These are phyloP conservation scores for Aleadryas rufinucha DNA, from an alignment of 2,113 vertebrate genomes.

Conservation along the genomic window DNA sequence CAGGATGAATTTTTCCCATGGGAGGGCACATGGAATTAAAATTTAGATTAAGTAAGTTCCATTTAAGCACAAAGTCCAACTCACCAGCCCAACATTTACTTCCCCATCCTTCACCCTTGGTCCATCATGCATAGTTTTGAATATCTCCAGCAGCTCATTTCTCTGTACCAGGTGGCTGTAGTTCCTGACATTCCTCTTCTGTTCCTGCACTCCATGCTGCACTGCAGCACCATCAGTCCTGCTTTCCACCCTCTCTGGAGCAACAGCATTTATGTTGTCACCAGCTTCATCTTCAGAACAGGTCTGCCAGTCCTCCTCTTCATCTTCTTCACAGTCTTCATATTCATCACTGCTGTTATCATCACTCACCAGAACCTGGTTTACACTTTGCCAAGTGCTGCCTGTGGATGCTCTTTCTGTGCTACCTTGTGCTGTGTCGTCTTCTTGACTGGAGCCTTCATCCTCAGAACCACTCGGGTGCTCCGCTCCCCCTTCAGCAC, in stretches of 20 bases:
- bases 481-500: not conserved
- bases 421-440: not conserved
- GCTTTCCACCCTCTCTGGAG: not conserved
- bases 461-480: not conserved
- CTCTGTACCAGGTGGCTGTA: slow-evolving; percentile 84
- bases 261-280: not conserved
- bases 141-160: slow-evolving; percentile 83
- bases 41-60: not conserved
- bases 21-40: not conserved
- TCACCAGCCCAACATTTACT: slow-evolving; percentile 93
- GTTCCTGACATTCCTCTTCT: slow-evolving; percentile 64
- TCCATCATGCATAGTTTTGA: slow-evolving; percentile 79
- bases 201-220: not conserved
- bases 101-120: slow-evolving; percentile 79
- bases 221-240: not conserved
- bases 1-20: not conserved
- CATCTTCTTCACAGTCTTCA: slow-evolving; percentile 79
- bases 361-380: not conserved
- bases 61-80: slow-evolving; percentile 27
- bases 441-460: slow-evolving; percentile 13
- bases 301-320: slow-evolving; percentile 82
- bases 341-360: slow-evolving; percentile 64
- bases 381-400: not conserved
- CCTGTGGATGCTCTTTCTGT: not conserved
- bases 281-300: slow-evolving; percentile 82